Conservation (phyloP, 2,888 invertebrate genomes). For the Rutpela maculata region DNA sequence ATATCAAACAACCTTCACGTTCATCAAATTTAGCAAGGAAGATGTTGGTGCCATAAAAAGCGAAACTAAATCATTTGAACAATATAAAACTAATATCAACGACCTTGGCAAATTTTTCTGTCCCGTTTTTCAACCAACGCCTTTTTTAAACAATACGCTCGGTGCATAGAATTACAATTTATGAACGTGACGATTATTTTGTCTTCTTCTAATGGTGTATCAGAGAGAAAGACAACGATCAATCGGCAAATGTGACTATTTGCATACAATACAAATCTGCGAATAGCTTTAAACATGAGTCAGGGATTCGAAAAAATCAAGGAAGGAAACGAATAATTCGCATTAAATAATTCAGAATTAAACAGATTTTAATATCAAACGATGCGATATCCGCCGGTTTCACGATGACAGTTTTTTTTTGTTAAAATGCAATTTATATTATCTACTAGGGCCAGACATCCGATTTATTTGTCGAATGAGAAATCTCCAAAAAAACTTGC, state of each 20-base stretch:
- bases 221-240: conserved; percentile 32
- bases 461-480: too few species aligned
- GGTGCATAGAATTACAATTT: conserved; percentile 42
- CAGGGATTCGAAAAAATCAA: conserved; percentile 30
- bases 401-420: neutral
- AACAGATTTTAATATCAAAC: neutral
- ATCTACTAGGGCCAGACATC: too few species aligned
- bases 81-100: conserved; percentile 2
- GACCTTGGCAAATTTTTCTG: conserved; percentile 45
- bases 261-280: conserved; percentile 55
- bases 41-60: conserved; percentile 17
- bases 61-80: conserved; percentile 24
- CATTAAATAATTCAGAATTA: neutral
- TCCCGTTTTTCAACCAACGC: conserved; percentile 50
- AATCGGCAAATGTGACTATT: conserved; percentile 52
- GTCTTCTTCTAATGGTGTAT: conserved; percentile 22
- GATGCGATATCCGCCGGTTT: neutral
- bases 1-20: neutral
- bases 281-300: conserved; percentile 42
- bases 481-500: too few species aligned
- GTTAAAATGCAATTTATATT: neutral
- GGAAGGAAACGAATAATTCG: conserved; percentile 12
- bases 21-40: neutral
- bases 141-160: conserved; percentile 39
- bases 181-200: conserved; percentile 23